Evolutionary conservation across 2,888 invertebrate genomes (phyloP).

Genomic region (Notocelia uddmanniana): DNA sequence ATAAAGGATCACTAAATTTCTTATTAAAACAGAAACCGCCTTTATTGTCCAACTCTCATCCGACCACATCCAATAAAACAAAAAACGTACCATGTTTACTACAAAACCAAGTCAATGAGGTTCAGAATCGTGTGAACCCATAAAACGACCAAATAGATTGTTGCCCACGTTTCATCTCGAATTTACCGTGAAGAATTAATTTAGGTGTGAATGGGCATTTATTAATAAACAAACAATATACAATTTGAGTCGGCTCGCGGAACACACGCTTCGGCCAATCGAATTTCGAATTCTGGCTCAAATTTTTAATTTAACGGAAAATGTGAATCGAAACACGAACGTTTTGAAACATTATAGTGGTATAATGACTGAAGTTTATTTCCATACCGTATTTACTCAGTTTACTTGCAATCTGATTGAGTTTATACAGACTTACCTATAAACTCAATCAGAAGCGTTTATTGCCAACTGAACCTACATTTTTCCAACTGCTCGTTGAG

Average conservation of each 20-base stretch:
- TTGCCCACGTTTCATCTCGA: constrained; percentile 67
- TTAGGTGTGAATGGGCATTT: constrained; percentile 46
- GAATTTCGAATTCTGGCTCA: constrained; percentile 3
- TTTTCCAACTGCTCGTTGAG: too few relatives aligned
- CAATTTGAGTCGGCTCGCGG: constrained; percentile 48
- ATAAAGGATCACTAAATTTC: constrained; percentile 67
- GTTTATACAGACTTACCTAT: too few relatives aligned
- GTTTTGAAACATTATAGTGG: background rate
- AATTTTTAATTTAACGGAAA: constrained; percentile 35
- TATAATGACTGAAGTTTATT: constrained; percentile 4
- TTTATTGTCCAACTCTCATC: constrained; percentile 52
- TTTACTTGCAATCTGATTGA: background rate
- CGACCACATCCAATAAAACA: constrained; percentile 40
- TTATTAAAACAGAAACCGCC: constrained; percentile 73
- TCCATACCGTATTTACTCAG: background rate
- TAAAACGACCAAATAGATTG: constrained; percentile 52
- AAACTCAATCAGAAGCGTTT: too few relatives aligned
- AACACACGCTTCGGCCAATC: constrained; percentile 39
- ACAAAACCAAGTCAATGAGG: constrained; percentile 48
- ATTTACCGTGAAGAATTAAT: constrained; percentile 70
- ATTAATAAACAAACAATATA: constrained; percentile 47
- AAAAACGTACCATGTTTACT: constrained; percentile 30
- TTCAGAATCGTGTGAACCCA: constrained; percentile 48
- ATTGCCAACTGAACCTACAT: too few relatives aligned
- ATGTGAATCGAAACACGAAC: constrained; percentile 4